Evolutionary conservation across 2,113 vertebrate species (phyloP).

Genomic region (Eleginops maclovinus): DNA sequence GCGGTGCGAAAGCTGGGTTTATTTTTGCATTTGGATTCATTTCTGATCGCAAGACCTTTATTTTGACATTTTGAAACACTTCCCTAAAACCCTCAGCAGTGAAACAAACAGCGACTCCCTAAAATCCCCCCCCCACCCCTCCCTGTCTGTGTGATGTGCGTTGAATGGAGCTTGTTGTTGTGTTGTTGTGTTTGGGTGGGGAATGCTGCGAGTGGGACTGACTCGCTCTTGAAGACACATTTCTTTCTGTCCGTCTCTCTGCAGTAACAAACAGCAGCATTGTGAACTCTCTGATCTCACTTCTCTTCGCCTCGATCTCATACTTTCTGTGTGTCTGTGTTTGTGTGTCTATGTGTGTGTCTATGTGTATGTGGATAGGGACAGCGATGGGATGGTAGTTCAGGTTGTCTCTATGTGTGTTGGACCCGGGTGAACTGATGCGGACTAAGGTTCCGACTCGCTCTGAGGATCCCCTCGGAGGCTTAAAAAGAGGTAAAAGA

Average conservation of each 20-base stretch:
- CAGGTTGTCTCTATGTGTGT: conserved; percentile 37
- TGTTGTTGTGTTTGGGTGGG: conserved; percentile 70
- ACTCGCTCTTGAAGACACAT: conserved; percentile 58
- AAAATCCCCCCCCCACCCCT: not conserved
- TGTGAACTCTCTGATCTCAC: conserved; percentile 71
- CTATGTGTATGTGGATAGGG: not conserved
- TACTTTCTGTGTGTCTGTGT: conserved; percentile 24
- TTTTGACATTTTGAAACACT: no score
- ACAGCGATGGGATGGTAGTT: conserved; percentile 45
- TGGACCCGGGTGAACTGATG: conserved; percentile 64
- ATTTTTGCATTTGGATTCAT: not conserved
- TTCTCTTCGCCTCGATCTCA: conserved; percentile 45
- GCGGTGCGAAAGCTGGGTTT: no score
- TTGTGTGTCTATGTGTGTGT: not conserved
- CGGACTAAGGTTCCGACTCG: conserved; percentile 65
- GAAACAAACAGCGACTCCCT: not conserved
- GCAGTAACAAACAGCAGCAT: conserved; percentile 62
- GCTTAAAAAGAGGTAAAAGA: conserved; percentile 73
- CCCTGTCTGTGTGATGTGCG: conserved; percentile 11
- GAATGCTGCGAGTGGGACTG: conserved; percentile 79
- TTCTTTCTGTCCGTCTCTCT: conserved; percentile 19
- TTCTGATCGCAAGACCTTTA: not conserved
- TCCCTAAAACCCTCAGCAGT: no score
- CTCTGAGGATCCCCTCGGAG: conserved; percentile 51
- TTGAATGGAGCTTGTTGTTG: conserved; percentile 66